These are phyloP conservation scores for Bovichtus variegatus DNA, from an alignment of 2,797 vertebrate species.

Conservation along the genomic window DNA sequence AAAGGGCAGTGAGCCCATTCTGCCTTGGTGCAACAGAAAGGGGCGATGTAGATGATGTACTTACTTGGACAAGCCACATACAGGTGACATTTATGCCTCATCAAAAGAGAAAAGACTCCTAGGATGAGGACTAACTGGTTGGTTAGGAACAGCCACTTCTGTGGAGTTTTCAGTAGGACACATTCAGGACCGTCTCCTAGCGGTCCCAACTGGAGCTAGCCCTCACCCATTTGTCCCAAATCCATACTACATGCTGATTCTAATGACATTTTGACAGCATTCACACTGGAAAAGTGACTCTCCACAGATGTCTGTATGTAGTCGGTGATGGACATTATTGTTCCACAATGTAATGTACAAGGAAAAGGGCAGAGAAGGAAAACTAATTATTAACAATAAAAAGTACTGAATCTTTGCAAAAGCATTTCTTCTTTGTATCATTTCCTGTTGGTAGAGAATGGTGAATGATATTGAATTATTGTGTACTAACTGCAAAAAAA, in stretches of 20 bases:
- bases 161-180: background rate
- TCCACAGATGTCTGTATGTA: background rate
- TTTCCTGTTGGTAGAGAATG: background rate
- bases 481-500: background rate
- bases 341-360: background rate
- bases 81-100: background rate
- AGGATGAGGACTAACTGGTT: background rate
- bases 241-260: background rate
- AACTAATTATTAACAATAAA: background rate
- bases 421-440: background rate
- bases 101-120: background rate
- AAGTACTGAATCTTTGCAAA: background rate
- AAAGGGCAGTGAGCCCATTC: background rate
- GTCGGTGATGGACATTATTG: background rate
- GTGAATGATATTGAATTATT: background rate
- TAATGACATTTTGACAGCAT: background rate
- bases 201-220: background rate
- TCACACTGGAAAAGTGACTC: background rate
- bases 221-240: constrained; percentile 5
- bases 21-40: background rate
- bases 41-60: background rate
- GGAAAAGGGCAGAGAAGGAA: background rate
- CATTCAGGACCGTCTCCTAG: background rate
- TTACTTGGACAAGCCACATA: background rate
- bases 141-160: background rate